phyloP scores from a whole-genome alignment of 2,888 invertebrate genomes.

The Phaonia tiefii region DNA sequence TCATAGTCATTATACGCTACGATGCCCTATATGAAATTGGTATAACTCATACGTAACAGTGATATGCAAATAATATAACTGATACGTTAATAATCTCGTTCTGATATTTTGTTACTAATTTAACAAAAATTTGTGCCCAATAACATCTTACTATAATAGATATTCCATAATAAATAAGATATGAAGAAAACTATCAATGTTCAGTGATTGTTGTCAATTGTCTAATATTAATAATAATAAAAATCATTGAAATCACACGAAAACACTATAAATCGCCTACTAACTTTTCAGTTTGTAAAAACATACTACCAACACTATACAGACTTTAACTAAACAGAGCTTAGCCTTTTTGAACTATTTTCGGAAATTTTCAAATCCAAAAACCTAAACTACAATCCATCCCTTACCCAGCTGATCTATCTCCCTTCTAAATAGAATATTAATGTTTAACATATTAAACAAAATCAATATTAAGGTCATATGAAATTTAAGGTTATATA shows the following conservation, averaged over 20 bases:
- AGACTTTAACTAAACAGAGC: conserved; percentile 41
- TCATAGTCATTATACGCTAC: too few relatives aligned
- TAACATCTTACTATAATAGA: too few relatives aligned
- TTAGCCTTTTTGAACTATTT: conserved; percentile 48
- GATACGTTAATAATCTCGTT: too few relatives aligned
- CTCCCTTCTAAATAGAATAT: too few relatives aligned
- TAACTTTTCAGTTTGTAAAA: background rate
- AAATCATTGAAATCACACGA: conserved; percentile 18
- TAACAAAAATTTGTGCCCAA: too few relatives aligned
- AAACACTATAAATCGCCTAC: background rate
- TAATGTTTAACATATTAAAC: too few relatives aligned
- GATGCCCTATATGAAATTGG: too few relatives aligned
- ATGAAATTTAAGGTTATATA: conserved; percentile 33
- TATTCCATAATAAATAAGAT: conserved; percentile 23
- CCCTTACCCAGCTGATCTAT: too few relatives aligned
- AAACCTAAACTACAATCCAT: conserved; percentile 23
- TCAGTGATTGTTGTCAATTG: conserved; percentile 69
- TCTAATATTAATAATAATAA: conserved; percentile 47
- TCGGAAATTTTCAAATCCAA: conserved; percentile 1
- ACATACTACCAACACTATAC: background rate
- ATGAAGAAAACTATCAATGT: conserved; percentile 49
- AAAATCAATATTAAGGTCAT: conserved; percentile 12
- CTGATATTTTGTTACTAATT: too few relatives aligned
- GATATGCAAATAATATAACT: too few relatives aligned
- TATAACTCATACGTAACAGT: too few relatives aligned